Conservation (phyloP, 2,888 invertebrate genomes). For the Sicus ferrugineus region DNA sequence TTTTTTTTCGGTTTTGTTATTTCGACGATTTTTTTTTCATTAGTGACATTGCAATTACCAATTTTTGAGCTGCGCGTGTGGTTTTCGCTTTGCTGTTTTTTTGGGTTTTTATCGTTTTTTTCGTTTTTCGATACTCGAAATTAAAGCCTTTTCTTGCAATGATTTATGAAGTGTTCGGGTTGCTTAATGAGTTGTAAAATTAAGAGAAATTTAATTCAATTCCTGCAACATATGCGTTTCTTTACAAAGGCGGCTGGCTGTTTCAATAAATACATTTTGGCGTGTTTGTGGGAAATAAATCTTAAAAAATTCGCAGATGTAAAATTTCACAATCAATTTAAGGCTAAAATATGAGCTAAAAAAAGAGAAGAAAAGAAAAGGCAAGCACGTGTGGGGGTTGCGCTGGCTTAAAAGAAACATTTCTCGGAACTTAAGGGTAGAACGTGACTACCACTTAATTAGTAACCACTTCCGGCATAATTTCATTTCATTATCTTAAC, state of each 20-base stretch:
- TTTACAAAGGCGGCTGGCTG: background rate
- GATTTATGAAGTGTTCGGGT: conserved; percentile 17
- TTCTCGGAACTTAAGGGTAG: too few relatives aligned
- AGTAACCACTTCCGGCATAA: too few relatives aligned
- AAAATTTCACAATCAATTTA: conserved; percentile 3
- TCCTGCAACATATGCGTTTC: too few relatives aligned
- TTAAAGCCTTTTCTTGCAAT: background rate
- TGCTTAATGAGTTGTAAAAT: conserved; percentile 10
- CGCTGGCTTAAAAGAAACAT: too few relatives aligned
- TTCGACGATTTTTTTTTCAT: background rate
- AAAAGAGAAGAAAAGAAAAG: background rate
- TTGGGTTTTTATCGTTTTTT: too few relatives aligned
- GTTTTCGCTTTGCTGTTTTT: too few relatives aligned
- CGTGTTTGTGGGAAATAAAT: background rate
- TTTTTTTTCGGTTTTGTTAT: background rate
- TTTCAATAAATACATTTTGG: too few relatives aligned
- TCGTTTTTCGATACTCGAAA: too few relatives aligned
- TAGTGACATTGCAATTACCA: too few relatives aligned
- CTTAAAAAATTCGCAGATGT: background rate
- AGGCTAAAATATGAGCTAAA: background rate
- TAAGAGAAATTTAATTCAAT: background rate
- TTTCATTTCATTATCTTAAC: too few relatives aligned
- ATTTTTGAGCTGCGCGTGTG: too few relatives aligned
- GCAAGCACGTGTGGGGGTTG: background rate
- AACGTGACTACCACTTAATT: too few relatives aligned